A percentile compares a stretch with the other conserved stretches of the same genome.
phyloP scores from a whole-genome alignment of 2,888 invertebrate genomes.

The Tachina fera region DNA sequence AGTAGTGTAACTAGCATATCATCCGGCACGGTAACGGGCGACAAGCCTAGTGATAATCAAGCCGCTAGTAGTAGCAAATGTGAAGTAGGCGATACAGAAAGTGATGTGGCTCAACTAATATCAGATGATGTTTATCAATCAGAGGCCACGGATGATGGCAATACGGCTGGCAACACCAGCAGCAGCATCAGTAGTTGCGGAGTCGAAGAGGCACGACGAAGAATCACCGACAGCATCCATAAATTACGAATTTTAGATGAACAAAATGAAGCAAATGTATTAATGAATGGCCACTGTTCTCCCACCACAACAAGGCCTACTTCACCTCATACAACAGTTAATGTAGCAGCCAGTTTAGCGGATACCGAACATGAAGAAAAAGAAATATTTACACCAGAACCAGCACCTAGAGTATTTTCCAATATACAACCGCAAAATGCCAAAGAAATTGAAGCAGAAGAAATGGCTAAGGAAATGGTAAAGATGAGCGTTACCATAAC shows the following conservation, averaged over 20 bases:
- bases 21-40: conserved; percentile 81
- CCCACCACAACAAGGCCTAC: conserved; percentile 30
- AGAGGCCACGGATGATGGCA: conserved; percentile 79
- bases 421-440: conserved; percentile 73
- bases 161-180: conserved; percentile 57
- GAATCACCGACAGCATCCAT: conserved; percentile 74
- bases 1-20: conserved; percentile 80
- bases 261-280: conserved; percentile 65
- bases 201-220: conserved; percentile 61
- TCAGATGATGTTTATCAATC: conserved; percentile 80
- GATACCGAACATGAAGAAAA: conserved; percentile 16
- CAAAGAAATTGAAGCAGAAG: conserved; percentile 55
- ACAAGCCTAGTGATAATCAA: conserved; percentile 73
- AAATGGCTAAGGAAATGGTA: conserved; percentile 73
- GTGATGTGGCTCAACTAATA: conserved; percentile 79
- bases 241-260: conserved; percentile 80
- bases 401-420: conserved; percentile 75
- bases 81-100: conserved; percentile 79
- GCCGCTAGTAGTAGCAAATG: conserved; percentile 76
- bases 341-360: background rate
- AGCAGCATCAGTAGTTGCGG: conserved; percentile 73
- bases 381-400: conserved; percentile 72
- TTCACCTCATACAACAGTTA: conserved; percentile 6
- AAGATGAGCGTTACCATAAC: conserved; percentile 77
- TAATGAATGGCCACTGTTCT: conserved; percentile 68